phyloP scores from a whole-genome alignment of 2,888 invertebrate genomes.

The Panzeria rudis region DNA sequence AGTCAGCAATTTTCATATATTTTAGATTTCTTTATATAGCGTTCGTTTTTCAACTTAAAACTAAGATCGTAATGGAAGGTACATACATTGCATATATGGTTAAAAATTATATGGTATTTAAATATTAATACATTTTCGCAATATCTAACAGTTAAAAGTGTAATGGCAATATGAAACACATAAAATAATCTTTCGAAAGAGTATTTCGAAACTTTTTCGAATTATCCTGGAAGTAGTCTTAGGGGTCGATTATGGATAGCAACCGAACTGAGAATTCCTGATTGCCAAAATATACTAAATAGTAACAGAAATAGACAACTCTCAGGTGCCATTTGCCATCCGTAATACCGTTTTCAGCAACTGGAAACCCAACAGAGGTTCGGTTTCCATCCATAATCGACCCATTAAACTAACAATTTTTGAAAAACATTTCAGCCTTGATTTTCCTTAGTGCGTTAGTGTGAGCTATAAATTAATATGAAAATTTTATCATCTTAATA shows the following conservation, averaged over 20 bases:
- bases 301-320: no score
- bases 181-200: constrained; percentile 13
- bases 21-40: constrained; percentile 14
- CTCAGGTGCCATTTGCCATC: no score
- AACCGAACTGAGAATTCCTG: no score
- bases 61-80: constrained; percentile 53
- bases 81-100: constrained; percentile 61
- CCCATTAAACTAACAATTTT: constrained; percentile 40
- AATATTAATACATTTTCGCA: constrained; percentile 48
- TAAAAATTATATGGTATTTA: constrained; percentile 46
- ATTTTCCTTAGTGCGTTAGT: no score
- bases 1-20: background rate
- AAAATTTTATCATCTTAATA: constrained; percentile 10
- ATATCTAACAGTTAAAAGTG: constrained; percentile 21
- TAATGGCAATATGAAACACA: constrained; percentile 48
- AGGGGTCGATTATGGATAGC: no score
- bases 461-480: no score
- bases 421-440: constrained; percentile 43
- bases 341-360: no score
- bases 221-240: background rate
- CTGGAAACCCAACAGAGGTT: no score
- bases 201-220: constrained; percentile 39
- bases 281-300: no score
- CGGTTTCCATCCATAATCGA: no score
- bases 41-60: constrained; percentile 35